Percentiles rank a stretch among this genome's conserved stretches.
Evolutionary conservation across 2,888 invertebrate genomes (phyloP).

Genomic region (Zelleria hepariella): DNA sequence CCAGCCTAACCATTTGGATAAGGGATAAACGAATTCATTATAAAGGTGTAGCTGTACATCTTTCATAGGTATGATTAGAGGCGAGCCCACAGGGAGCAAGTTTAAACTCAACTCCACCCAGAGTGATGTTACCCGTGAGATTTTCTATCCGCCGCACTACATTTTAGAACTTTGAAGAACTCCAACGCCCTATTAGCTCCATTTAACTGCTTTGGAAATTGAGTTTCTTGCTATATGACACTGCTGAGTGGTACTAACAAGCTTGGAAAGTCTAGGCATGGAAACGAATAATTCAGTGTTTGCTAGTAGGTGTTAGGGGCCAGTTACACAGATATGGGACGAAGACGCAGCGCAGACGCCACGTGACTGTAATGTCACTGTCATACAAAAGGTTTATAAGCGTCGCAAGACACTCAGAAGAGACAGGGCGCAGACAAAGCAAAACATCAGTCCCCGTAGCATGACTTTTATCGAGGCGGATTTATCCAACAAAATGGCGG

Average conservation of each 20-base stretch:
- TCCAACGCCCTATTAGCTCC: neutral
- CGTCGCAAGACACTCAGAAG: too few relatives aligned
- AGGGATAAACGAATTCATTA: too few relatives aligned
- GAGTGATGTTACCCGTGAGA: constrained; percentile 40
- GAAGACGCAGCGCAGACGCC: too few relatives aligned
- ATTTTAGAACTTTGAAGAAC: neutral
- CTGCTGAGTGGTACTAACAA: neutral
- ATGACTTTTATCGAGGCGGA: too few relatives aligned
- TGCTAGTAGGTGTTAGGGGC: neutral
- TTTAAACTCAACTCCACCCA: constrained; percentile 24
- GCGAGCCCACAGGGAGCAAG: neutral
- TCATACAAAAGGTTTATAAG: too few relatives aligned
- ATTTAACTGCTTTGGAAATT: neutral
- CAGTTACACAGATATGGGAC: too few relatives aligned
- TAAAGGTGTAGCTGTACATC: too few relatives aligned
- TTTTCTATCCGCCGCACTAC: constrained; percentile 20
- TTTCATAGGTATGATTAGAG: neutral
- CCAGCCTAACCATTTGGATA: too few relatives aligned
- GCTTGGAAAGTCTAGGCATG: neutral
- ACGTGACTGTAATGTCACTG: too few relatives aligned
- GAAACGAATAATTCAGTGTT: neutral
- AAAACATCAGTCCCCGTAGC: too few relatives aligned
- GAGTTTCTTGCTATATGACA: neutral
- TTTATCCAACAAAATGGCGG: too few relatives aligned
- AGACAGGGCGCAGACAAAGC: too few relatives aligned